These are phyloP conservation scores for Erinaceus europaeus DNA, from an alignment of 2,113 vertebrate genomes.

Conservation along the genomic window DNA sequence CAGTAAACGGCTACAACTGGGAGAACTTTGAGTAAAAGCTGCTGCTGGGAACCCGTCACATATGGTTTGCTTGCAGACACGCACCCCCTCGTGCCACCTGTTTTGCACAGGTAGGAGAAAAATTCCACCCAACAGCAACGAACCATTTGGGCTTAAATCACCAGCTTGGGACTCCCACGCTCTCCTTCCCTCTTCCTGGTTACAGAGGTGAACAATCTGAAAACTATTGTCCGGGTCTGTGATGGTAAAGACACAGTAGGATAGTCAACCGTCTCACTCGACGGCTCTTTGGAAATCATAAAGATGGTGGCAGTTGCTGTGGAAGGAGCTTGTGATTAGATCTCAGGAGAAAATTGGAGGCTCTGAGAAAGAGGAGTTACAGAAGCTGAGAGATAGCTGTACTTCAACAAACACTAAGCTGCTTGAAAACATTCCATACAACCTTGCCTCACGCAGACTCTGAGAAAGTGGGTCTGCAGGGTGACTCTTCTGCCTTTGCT, in stretches of 20 bases:
- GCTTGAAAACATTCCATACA: constrained; percentile 72
- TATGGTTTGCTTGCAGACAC: neutral
- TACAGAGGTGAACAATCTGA: constrained; percentile 45
- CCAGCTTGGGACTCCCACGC: neutral
- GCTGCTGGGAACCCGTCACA: constrained; percentile 44
- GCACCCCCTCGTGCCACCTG: neutral
- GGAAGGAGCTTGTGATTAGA: constrained; percentile 76
- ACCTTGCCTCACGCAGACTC: constrained; percentile 71
- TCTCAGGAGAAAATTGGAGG: constrained; percentile 67
- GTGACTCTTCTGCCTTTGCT: constrained; percentile 52
- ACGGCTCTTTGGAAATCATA: constrained; percentile 69
- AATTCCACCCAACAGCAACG: neutral
- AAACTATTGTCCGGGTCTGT: constrained; percentile 62
- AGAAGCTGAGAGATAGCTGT: constrained; percentile 72
- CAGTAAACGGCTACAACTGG: neutral
- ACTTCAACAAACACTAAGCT: constrained; percentile 64
- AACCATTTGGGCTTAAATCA: constrained; percentile 52
- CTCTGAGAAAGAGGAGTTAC: constrained; percentile 76
- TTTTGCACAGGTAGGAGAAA: neutral
- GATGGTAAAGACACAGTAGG: constrained; percentile 70
- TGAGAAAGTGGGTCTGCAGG: constrained; percentile 63
- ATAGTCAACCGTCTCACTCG: constrained; percentile 68
- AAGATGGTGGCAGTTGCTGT: constrained; percentile 69
- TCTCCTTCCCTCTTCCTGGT: neutral
- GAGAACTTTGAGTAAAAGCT: constrained; percentile 34